These are phyloP conservation scores for Tribolium madens DNA, from an alignment of 1,140 invertebrate species.

Conservation along the genomic window DNA sequence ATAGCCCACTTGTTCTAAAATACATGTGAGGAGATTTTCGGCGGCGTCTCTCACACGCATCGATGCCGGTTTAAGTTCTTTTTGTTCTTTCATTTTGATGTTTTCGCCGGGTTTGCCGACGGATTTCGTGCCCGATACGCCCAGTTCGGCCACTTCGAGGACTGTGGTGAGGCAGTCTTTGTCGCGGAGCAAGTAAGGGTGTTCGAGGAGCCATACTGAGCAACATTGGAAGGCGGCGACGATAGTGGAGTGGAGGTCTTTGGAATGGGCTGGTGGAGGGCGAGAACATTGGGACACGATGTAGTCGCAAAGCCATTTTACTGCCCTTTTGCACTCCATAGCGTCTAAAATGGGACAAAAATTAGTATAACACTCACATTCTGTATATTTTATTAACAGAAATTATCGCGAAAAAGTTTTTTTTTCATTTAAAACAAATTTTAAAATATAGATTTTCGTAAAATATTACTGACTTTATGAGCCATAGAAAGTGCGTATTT, in stretches of 20 bases:
- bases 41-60: slow-evolving; percentile 96
- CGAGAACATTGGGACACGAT: slow-evolving; percentile 96
- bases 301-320: slow-evolving; percentile 98
- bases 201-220: slow-evolving; percentile 91
- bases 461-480: too few relatives aligned
- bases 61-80: slow-evolving; percentile 95
- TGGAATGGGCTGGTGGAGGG: slow-evolving; percentile 95
- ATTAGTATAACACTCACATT: too few relatives aligned
- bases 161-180: slow-evolving; percentile 93
- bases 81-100: slow-evolving; percentile 94
- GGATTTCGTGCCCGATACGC: slow-evolving; percentile 95
- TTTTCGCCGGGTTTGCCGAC: slow-evolving; percentile 88
- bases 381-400: too few relatives aligned
- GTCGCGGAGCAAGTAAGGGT: slow-evolving; percentile 89
- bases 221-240: slow-evolving; percentile 95
- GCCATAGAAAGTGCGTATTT: too few relatives aligned
- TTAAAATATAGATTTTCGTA: too few relatives aligned
- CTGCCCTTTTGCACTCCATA: slow-evolving; percentile 90
- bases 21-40: slow-evolving; percentile 89
- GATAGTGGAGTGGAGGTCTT: slow-evolving; percentile 97
- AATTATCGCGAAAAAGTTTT: too few relatives aligned
- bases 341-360: slow-evolving; percentile 82
- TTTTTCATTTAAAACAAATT: too few relatives aligned
- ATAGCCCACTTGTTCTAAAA: slow-evolving; percentile 87
- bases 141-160: slow-evolving; percentile 96